Evolutionary conservation across 1,140 invertebrate genomes (phyloP), one percentile per base, ranked within the genome.

Genomic region (Drosophila melanica): DNA sequence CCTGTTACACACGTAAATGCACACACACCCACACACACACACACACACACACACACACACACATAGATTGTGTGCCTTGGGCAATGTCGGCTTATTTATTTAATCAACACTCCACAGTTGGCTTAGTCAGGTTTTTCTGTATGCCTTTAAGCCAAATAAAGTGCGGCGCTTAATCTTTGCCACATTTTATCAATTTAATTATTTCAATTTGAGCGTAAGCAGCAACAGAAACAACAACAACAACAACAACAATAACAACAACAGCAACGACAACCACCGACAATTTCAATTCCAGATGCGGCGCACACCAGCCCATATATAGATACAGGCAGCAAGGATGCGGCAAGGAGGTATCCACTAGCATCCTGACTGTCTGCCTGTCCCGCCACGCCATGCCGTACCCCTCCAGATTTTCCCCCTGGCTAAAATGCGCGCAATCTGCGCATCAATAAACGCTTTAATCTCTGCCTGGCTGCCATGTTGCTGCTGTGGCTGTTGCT

Each of bases 181-280:
- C 84, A 89, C 84, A 89, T 89, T 89, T 89, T 89, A 89, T 89
- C 84, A 89, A 89, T 89, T 89, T 89, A 89, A 89, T 89, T 89
- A 89, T 89, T 89, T 89, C 84, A 89, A 89, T 89, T 89, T 89
- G 79, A 87, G 84, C 84, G 84, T 89, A 89, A 89, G 82, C 82
- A 87, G 79, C 71, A 63, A 50, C 78, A 82, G 44, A 71, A 67
- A 39, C 51, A 51, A 4, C 42, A 51, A 50, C 33, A 37, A 37
- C 75, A 76, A 53, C 76, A 76, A 53, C 76, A 44, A 63, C 79
- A 51, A 4, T 35, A 50, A 42, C 33, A 37, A 41, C 75, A 75
- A 53, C 72, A 51, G 54, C 77, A 80, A 47, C 76, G 57, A 79
- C 72, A 44, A 63, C 79, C 74, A 79, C 76, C 73, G 78, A 81